Base-by-base conservation (phyloP, 2,113 vertebrate genomes). In the Argyrosomus japonicus region DNA sequence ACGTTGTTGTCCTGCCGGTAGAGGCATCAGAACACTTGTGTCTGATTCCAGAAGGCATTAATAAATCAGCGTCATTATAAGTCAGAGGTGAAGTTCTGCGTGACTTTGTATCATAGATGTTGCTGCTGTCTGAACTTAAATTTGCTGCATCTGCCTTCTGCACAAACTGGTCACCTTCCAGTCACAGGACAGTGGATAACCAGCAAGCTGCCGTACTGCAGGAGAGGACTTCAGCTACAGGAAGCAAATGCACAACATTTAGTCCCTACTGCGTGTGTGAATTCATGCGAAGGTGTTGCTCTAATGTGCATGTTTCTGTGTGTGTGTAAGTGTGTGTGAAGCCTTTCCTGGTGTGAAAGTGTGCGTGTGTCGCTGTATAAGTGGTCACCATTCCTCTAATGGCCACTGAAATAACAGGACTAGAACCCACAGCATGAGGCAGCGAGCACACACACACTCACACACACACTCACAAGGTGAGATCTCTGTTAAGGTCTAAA, bases 381-480 rank as follows among this genome's bases (percentile, higher is more conserved):
- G 79, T 82, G 87, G 70, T 64, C 60, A 68, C 67, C 32, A 77
- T 86, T 78, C 75, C 74, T 45, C 69, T 82, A 84, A 87, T 82
- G 78, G 84, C 18, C 50, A 65, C 56, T 69, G 75, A 79, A 87
- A 87, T 64, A 82, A 77, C 62, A 58, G 68, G 47, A 53, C 51
- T 77, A 48, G 72, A 89, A 58, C 57, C 68, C 47, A 50, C 79
- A 77, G 75, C 75, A 77, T 67, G 88, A 21, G 79, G 36, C 45
- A 40, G 25, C 19, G 43, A 58, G 54, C 8, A 3, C 8, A 53
- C 36, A 63, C 50, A 54, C 67, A 47, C 60, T n/a, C 23, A 71
- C 60, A 50, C 40, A 36, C n/a, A 56, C 36, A 61, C 21, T 18
- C 32, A 58, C 12, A 64, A 71, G 45, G 18, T 29, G 13, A 79